Conservation (phyloP, 2,113 vertebrate species). For the rat (Rattus norvegicus) region GRCr8 NC_086029.1:80849501-80850000, state of each 20-base stretch:
- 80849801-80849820: not conserved
- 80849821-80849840: not conserved
- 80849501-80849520: not conserved
- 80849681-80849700: slow-evolving; percentile 9
- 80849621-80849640: not conserved
- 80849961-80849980: not conserved
- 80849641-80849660: not conserved
- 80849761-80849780: no score
- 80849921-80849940: not conserved
- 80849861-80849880: not conserved
- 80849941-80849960: not conserved
- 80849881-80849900: not conserved
- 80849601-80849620: slow-evolving; percentile 19
- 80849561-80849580: not conserved
- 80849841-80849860: not conserved
- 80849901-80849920: not conserved
- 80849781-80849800: not conserved
- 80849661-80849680: not conserved
- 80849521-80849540: not conserved
- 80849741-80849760: not conserved
- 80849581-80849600: not conserved
- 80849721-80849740: not conserved
- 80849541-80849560: slow-evolving; percentile 14
- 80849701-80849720: not conserved
- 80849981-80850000: not conserved